Percentiles rank a stretch among this genome's conserved stretches.
These are phyloP conservation scores for Melanchra persicariae DNA, from an alignment of 2,888 invertebrate species.

Conservation along the genomic window DNA sequence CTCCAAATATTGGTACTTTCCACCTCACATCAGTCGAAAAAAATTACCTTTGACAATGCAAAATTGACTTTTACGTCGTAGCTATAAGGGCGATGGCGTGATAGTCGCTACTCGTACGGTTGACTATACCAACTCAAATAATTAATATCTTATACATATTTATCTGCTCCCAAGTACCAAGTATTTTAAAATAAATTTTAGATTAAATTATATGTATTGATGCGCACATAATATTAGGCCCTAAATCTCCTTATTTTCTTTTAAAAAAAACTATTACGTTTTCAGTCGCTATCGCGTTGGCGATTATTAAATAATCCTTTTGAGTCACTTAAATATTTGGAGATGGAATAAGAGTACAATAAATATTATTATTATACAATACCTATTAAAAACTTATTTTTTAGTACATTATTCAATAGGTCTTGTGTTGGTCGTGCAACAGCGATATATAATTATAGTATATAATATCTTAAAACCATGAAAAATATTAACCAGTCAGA, in stretches of 20 bases:
- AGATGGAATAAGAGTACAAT: neutral
- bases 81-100: neutral
- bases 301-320: slow-evolving; percentile 37
- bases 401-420: no score
- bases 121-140: neutral
- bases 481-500: no score
- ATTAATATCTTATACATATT: neutral
- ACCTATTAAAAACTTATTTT: no score
- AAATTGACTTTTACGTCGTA: neutral
- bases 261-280: slow-evolving; percentile 21
- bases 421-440: no score
- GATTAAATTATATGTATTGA: slow-evolving; percentile 9
- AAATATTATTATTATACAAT: no score
- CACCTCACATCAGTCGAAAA: neutral
- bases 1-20: neutral
- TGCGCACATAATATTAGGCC: slow-evolving; percentile 1
- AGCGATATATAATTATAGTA: no score
- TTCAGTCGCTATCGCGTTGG: slow-evolving; percentile 50
- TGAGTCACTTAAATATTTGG: slow-evolving; percentile 17
- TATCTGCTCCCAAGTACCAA: neutral
- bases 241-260: slow-evolving; percentile 2
- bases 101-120: neutral
- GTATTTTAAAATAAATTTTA: neutral
- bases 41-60: neutral
- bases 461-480: no score